phyloP scores from a whole-genome alignment of 1,140 invertebrate species.

The Calycopis cecrops region DNA sequence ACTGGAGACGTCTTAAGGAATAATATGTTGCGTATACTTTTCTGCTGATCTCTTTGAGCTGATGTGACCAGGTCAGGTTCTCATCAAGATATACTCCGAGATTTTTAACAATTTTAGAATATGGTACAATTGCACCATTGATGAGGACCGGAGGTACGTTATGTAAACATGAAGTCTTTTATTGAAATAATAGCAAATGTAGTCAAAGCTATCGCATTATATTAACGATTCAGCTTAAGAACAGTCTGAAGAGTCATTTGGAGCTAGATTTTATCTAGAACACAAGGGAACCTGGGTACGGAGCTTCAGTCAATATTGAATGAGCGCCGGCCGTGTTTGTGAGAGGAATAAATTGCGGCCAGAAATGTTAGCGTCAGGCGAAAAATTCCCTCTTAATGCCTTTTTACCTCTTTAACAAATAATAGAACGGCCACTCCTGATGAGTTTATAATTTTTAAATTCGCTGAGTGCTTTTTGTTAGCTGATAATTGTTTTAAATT shows the following conservation, averaged over 20 bases:
- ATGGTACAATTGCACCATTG: too few species aligned
- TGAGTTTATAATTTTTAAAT: slow-evolving; percentile 6
- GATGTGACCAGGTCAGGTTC: too few species aligned
- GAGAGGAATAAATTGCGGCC: slow-evolving; percentile 55
- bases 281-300: slow-evolving; percentile 44
- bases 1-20: too few species aligned
- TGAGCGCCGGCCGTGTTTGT: slow-evolving; percentile 51
- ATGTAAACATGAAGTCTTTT: too few species aligned
- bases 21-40: too few species aligned
- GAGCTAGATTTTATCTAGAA: slow-evolving; percentile 40
- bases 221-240: not conserved
- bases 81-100: too few species aligned
- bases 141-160: too few species aligned
- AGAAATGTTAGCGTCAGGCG: slow-evolving; percentile 44
- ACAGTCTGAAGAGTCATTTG: too few species aligned
- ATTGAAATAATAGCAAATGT: too few species aligned
- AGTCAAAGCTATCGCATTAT: not conserved
- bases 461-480: slow-evolving; percentile 2
- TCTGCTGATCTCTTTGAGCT: too few species aligned
- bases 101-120: too few species aligned
- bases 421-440: too few species aligned
- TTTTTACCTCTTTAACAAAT: slow-evolving; percentile 25
- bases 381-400: slow-evolving; percentile 46
- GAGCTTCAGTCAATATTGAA: slow-evolving; percentile 59
- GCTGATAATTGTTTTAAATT: not conserved